Conservation (phyloP, 2,797 vertebrate species). For the Spizella passerina region DNA sequence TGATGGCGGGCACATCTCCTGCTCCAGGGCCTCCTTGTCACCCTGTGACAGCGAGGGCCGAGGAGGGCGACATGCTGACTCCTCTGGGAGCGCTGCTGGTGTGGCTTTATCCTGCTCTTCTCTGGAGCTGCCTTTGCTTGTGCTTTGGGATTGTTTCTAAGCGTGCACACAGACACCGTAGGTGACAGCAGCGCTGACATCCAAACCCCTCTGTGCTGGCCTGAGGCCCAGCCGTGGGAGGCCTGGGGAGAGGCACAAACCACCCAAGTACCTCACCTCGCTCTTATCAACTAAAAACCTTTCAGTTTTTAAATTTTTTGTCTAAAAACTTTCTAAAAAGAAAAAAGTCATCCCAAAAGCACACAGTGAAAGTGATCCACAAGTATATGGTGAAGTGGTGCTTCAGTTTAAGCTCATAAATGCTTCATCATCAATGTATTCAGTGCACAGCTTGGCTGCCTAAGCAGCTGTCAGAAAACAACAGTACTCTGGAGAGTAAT, state of each 20-base stretch:
- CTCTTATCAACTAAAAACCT: background rate
- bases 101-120: background rate
- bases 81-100: fast-evolving
- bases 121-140: background rate
- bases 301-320: fast-evolving
- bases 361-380: background rate
- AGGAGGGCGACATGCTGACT: background rate
- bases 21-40: background rate
- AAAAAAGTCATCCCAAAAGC: background rate
- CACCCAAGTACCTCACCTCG: fast-evolving
- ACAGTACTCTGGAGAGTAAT: background rate
- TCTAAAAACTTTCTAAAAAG: background rate
- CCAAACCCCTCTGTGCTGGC: fast-evolving
- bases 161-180: fast-evolving
- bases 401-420: background rate
- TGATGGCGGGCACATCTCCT: background rate
- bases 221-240: fast-evolving
- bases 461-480: background rate
- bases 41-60: fast-evolving
- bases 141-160: background rate
- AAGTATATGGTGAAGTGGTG: background rate
- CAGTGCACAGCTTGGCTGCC: background rate
- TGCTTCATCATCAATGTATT: background rate
- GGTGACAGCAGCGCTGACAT: background rate
- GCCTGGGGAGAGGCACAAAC: background rate